phyloP scores from a whole-genome alignment of 2,797 vertebrate genomes.

The Lagodon rhomboides region DNA sequence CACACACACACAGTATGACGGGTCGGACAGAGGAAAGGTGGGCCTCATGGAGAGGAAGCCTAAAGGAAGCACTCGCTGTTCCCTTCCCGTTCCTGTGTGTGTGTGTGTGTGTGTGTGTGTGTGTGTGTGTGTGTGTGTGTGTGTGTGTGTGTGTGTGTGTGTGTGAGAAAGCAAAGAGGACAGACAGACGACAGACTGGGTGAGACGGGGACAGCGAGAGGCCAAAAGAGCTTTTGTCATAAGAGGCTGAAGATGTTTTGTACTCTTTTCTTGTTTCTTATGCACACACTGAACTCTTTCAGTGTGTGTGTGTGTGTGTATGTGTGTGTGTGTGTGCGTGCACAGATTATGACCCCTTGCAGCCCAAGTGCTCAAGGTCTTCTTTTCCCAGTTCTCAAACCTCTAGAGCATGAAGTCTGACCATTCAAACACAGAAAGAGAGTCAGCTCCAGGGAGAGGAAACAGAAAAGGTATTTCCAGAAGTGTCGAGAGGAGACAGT shows the following conservation, averaged over 20 bases:
- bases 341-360: constrained; percentile 10
- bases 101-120: constrained; percentile 42
- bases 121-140: constrained; percentile 24
- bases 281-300: not conserved
- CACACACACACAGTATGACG: constrained; percentile 20
- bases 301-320: not conserved
- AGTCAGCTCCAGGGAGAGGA: constrained; percentile 3
- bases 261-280: not conserved
- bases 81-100: constrained; percentile 67
- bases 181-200: not conserved
- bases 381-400: constrained; percentile 30
- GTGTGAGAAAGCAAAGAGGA: constrained; percentile 5
- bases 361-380: constrained; percentile 2
- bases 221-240: not conserved
- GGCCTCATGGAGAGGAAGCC: not conserved
- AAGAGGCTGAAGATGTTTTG: not conserved
- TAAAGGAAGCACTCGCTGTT: no score
- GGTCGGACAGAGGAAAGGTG: no score
- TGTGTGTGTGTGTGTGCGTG: not conserved
- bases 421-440: constrained; percentile 20
- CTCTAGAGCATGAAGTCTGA: constrained; percentile 31
- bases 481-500: constrained; percentile 25
- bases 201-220: constrained; percentile 3
- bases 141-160: constrained; percentile 17
- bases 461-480: constrained; percentile 28